Conservation (phyloP, 1,140 invertebrate species). For the Cephus cinctus region DNA sequence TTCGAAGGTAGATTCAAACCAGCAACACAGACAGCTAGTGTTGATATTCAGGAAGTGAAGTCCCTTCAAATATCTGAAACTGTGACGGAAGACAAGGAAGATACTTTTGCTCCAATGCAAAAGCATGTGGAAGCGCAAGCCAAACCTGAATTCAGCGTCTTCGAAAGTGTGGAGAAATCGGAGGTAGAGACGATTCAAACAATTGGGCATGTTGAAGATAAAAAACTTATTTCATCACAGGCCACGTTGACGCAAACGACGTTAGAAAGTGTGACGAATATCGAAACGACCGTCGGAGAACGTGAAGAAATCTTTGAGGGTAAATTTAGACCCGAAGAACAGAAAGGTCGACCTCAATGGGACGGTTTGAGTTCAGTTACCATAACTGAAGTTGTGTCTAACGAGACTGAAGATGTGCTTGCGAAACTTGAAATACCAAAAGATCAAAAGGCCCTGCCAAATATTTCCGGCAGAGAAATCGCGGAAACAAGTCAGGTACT, state of each 20-base stretch:
- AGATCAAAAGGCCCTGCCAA: slow-evolving; percentile 20
- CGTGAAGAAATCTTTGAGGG: slow-evolving; percentile 29
- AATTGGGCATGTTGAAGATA: slow-evolving; percentile 32
- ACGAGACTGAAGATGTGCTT: slow-evolving; percentile 33
- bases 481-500: slow-evolving; percentile 38
- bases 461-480: slow-evolving; percentile 37
- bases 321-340: slow-evolving; percentile 24
- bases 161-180: slow-evolving; percentile 40
- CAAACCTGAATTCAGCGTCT: slow-evolving; percentile 34
- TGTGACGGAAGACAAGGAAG: slow-evolving; percentile 48
- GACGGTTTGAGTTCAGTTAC: slow-evolving; percentile 1
- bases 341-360: slow-evolving; percentile 29
- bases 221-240: slow-evolving; percentile 33
- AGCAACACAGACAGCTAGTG: slow-evolving; percentile 33
- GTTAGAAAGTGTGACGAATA: slow-evolving; percentile 49
- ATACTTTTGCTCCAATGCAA: slow-evolving; percentile 22
- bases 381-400: slow-evolving; percentile 8
- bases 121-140: slow-evolving; percentile 26
- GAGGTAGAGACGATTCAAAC: slow-evolving; percentile 41
- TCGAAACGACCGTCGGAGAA: slow-evolving; percentile 44
- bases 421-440: slow-evolving; percentile 16
- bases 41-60: slow-evolving; percentile 47
- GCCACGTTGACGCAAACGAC: slow-evolving; percentile 48
- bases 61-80: slow-evolving; percentile 51
- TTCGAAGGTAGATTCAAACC: slow-evolving; percentile 41